Evolutionary conservation across 2,888 invertebrate species (phyloP), one percentile per base, ranked within the genome.

Genomic region (Alloscopus bannaensis): DNA sequence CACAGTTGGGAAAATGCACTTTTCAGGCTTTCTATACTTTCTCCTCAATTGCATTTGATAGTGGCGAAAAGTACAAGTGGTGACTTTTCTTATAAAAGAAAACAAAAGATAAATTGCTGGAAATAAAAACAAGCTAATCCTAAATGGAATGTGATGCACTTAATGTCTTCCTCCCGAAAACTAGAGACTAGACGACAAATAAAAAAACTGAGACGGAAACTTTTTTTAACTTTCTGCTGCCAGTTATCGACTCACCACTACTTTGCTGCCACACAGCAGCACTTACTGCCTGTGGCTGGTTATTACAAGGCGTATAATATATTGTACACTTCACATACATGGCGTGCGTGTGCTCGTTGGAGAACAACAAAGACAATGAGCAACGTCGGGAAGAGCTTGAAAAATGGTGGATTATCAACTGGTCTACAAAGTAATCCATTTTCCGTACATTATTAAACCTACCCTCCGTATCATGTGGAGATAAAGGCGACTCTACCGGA

Each of bases 321-420:
- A n/a, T n/a, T n/a, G n/a, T n/a, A n/a, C n/a, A n/a, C n/a, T n/a
- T n/a, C n/a, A n/a, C n/a, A n/a, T n/a, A n/a, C n/a, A n/a, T n/a
- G n/a, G n/a, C 55, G 40, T 24, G 55, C 50, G 4, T 29, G 57
- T 11, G 22, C 4, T 42, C 55, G 28, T 40, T 73, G 55, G 24
- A 29, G n/a, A 52, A 28, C 18, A 31, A 66, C 22, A 75, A 66
- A 75, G 55, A 68, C 68, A 76, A 76, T 68, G 50, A 59, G 69
- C 52, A 52, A 76, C 69, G 69, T 77, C 70, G 62, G 55, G 42
- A 77, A 40, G 64, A 70, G 70, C 62, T 70, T 77, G 69, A 77
- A 70, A 64, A 77, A 77, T 77, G 62, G 64, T 55, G 69, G 77
- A 77, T 69, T 77, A 77, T 64, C 69, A 77, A 77, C 55, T 68